Evolutionary conservation across 2,888 invertebrate species (phyloP).

Genomic region (Bombyx huttoni): DNA sequence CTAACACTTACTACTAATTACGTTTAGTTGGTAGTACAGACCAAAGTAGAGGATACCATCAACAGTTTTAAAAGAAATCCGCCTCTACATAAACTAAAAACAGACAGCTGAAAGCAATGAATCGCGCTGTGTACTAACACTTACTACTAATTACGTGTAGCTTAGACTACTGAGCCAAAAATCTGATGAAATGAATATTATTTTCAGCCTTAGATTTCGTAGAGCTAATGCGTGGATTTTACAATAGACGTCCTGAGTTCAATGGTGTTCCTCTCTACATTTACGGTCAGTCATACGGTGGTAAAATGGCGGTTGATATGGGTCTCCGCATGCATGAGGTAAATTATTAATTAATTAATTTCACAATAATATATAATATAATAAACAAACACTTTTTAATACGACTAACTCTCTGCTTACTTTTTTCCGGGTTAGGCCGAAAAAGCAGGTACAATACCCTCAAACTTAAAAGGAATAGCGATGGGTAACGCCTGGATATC

Average conservation of each 20-base stretch:
- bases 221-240: slow-evolving; percentile 78
- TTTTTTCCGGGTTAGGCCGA: slow-evolving; percentile 66
- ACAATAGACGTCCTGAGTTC: slow-evolving; percentile 78
- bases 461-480: slow-evolving; percentile 83
- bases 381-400: slow-evolving; percentile 1
- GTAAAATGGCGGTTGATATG: slow-evolving; percentile 93
- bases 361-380: no score
- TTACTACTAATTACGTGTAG: no score
- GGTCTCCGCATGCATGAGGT: slow-evolving; percentile 74
- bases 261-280: slow-evolving; percentile 83
- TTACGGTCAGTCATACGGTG: slow-evolving; percentile 92
- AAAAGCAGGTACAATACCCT: slow-evolving; percentile 70
- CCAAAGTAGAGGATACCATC: no score
- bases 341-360: slow-evolving; percentile 7
- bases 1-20: no score
- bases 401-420: slow-evolving; percentile 1
- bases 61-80: no score
- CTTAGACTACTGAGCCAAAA: neutral
- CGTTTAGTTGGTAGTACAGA: no score
- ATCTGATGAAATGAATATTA: slow-evolving; percentile 8
- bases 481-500: slow-evolving; percentile 94
- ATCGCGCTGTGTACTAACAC: no score
- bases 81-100: no score
- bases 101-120: no score
- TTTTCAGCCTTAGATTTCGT: slow-evolving; percentile 80